phyloP scores from a whole-genome alignment of 1,140 invertebrate species.

The Sarcophaga peregrina region DNA sequence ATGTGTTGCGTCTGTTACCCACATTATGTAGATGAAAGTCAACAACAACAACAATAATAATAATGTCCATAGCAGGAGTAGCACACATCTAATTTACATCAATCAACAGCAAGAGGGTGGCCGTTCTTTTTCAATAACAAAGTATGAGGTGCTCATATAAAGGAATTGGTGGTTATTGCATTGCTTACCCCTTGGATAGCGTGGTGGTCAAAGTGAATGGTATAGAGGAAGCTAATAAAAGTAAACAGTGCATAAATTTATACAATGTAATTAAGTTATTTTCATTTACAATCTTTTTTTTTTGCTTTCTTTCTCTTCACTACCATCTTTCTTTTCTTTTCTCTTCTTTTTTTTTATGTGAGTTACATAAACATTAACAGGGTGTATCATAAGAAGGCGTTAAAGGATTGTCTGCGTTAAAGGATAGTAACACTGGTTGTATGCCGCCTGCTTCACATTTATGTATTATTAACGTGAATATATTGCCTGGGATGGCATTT shows the following conservation, averaged over 20 bases:
- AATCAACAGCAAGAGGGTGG: slow-evolving; percentile 5
- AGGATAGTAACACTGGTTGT: neutral
- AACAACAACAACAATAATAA: neutral
- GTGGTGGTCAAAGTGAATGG: neutral
- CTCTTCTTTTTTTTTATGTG: neutral
- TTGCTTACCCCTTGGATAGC: neutral
- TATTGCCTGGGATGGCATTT: neutral
- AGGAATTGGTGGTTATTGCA: neutral
- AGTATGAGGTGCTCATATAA: neutral
- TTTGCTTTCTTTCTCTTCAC: no score
- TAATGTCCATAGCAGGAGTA: no score
- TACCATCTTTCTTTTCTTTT: neutral
- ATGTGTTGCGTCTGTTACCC: neutral
- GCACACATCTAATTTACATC: slow-evolving; percentile 28
- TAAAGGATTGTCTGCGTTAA: neutral
- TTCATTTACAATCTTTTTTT: neutral
- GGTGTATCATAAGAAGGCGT: neutral
- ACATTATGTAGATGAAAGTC: neutral
- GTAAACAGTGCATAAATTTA: slow-evolving; percentile 43
- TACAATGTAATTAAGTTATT: slow-evolving; percentile 42
- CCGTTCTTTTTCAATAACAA: neutral
- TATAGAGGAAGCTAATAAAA: slow-evolving; percentile 22
- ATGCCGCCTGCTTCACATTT: no score
- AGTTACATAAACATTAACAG: neutral
- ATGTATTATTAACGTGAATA: neutral